Conservation (phyloP, 2,888 invertebrate genomes). For the Hypomecis punctinalis region DNA sequence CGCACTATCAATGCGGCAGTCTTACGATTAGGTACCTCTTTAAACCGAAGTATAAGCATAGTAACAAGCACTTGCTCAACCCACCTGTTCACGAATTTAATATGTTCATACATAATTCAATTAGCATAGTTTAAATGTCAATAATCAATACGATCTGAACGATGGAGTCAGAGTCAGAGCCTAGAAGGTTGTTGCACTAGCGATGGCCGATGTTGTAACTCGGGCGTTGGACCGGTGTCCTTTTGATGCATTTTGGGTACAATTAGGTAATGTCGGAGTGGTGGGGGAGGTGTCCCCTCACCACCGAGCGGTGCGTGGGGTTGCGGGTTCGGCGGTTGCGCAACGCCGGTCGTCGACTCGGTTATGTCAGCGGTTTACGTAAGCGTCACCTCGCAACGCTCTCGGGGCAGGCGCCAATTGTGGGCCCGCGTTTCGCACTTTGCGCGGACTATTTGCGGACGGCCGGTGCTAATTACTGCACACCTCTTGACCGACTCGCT, state of each 20-base stretch:
- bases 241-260: constrained; percentile 80
- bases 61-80: constrained; percentile 28
- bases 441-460: constrained; percentile 76
- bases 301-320: constrained; percentile 75
- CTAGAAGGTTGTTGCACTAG: constrained; percentile 78
- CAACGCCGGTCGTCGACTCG: constrained; percentile 84
- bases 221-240: constrained; percentile 74
- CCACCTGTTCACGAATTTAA: constrained; percentile 26
- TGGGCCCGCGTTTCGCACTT: constrained; percentile 78
- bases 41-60: constrained; percentile 4
- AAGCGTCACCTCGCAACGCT: constrained; percentile 81
- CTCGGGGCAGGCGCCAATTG: constrained; percentile 61
- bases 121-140: constrained; percentile 63
- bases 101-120: constrained; percentile 45
- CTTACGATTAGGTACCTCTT: not conserved
- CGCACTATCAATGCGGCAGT: constrained; percentile 13
- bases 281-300: constrained; percentile 64
- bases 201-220: constrained; percentile 74
- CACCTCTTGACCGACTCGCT: constrained; percentile 56
- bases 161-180: constrained; percentile 59
- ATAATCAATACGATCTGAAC: constrained; percentile 56
- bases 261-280: constrained; percentile 77
- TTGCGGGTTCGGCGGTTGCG: constrained; percentile 81
- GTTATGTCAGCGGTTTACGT: constrained; percentile 84
- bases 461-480: constrained; percentile 65